A percentile compares a stretch with the other conserved stretches of the same genome.
These are phyloP conservation scores for Psittacara wagleri DNA, from an alignment of 2,113 vertebrate genomes.

Conservation along the genomic window DNA sequence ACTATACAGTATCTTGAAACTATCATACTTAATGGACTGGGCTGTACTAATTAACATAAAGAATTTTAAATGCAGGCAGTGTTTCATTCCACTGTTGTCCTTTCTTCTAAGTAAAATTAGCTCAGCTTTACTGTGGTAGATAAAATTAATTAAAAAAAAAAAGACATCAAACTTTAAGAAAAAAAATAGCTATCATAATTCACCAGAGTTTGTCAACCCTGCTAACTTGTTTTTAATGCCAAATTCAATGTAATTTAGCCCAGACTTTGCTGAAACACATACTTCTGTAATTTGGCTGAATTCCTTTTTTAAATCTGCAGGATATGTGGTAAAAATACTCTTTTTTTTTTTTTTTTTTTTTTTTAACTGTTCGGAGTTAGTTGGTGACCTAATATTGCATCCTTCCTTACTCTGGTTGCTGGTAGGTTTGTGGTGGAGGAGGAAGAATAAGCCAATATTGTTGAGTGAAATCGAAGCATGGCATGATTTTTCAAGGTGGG, in stretches of 20 bases:
- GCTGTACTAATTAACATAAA: slow-evolving; percentile 54
- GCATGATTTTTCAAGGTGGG: neutral
- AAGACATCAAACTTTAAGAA: neutral
- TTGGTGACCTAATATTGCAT: neutral
- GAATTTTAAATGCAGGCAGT: slow-evolving; percentile 27
- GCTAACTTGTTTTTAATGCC: neutral
- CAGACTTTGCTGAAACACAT: neutral
- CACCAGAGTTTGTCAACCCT: neutral
- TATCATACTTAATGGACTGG: slow-evolving; percentile 48
- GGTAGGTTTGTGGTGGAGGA: neutral
- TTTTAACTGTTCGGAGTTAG: neutral
- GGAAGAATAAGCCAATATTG: neutral
- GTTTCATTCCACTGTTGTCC: slow-evolving; percentile 8
- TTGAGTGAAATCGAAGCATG: neutral
- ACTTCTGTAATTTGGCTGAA: neutral
- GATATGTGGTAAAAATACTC: neutral
- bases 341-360: neutral
- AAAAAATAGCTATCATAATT: neutral
- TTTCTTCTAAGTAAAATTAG: slow-evolving; percentile 35
- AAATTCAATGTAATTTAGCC: neutral
- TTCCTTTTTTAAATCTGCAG: neutral
- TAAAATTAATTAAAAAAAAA: neutral
- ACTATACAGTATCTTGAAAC: neutral
- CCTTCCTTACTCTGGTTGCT: neutral
- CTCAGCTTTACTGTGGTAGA: neutral